These are phyloP conservation scores for Crocallis elinguaria DNA, from an alignment of 2,888 invertebrate species.

Conservation along the genomic window DNA sequence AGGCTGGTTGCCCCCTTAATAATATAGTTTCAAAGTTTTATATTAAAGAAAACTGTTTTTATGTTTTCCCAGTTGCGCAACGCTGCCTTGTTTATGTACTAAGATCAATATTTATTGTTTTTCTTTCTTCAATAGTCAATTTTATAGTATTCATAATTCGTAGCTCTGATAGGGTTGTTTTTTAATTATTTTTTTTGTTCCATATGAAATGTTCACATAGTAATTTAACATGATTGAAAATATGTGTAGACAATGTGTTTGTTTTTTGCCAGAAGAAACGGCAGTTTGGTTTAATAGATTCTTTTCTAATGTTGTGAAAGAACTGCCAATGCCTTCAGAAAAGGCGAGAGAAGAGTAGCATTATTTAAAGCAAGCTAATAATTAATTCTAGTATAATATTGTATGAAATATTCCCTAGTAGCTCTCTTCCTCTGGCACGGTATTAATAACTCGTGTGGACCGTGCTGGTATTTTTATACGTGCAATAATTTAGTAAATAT, in stretches of 20 bases:
- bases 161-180: slow-evolving; percentile 17
- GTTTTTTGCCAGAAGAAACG: slow-evolving; percentile 32
- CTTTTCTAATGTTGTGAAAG: slow-evolving; percentile 26
- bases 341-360: slow-evolving; percentile 3
- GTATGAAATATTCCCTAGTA: slow-evolving; percentile 17
- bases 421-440: slow-evolving; percentile 33
- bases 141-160: slow-evolving; percentile 30
- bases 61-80: slow-evolving; percentile 53
- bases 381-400: slow-evolving; percentile 24
- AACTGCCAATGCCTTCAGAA: slow-evolving; percentile 6
- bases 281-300: slow-evolving; percentile 26
- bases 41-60: slow-evolving; percentile 58
- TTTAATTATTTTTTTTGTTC: slow-evolving; percentile 2
- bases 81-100: slow-evolving; percentile 29
- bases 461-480: slow-evolving; percentile 78
- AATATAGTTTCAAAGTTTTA: slow-evolving; percentile 48
- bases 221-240: slow-evolving; percentile 3
- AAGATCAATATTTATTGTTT: slow-evolving; percentile 31
- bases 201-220: neutral
- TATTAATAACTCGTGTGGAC: slow-evolving; percentile 38
- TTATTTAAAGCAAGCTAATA: slow-evolving; percentile 23
- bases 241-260: slow-evolving; percentile 1
- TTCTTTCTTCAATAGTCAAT: slow-evolving; percentile 35
- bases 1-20: slow-evolving; percentile 41
- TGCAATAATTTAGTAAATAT: slow-evolving; percentile 77